A percentile compares a stretch with the other conserved stretches of the same genome.
These are phyloP conservation scores for Sander lucioperca DNA, from an alignment of 2,113 vertebrate species.

Conservation along the genomic window DNA sequence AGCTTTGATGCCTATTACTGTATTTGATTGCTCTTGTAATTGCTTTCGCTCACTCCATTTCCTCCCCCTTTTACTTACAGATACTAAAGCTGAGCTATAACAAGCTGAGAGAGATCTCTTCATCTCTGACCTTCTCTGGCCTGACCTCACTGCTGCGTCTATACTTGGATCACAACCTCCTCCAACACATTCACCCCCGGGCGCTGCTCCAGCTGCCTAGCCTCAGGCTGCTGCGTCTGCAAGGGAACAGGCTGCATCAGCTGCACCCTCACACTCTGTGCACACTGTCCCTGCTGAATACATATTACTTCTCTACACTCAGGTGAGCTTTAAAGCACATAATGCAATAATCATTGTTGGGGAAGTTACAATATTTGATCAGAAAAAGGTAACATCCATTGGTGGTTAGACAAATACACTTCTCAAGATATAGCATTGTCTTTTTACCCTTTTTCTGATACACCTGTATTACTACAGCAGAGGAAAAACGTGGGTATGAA, in stretches of 20 bases:
- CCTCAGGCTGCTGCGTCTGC: conserved; percentile 91
- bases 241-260: conserved; percentile 91
- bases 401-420: neutral
- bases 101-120: conserved; percentile 88
- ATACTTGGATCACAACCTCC: conserved; percentile 93
- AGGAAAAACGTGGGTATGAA: conserved; percentile 3
- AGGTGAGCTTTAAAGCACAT: conserved; percentile 67
- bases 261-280: conserved; percentile 90
- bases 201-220: conserved; percentile 90
- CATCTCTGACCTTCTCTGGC: conserved; percentile 86
- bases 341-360: neutral
- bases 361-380: neutral
- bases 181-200: conserved; percentile 92
- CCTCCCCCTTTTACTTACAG: conserved; percentile 71
- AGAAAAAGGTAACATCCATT: neutral
- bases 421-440: neutral
- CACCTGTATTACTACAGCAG: neutral
- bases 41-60: conserved; percentile 34
- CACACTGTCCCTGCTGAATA: conserved; percentile 88
- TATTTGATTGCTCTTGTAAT: conserved; percentile 44
- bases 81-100: conserved; percentile 98
- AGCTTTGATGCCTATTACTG: conserved; percentile 26
- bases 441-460: neutral
- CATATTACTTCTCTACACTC: conserved; percentile 90
- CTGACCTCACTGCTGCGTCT: conserved; percentile 88